Evolutionary conservation across 2,797 vertebrate species (phyloP), one percentile per base, ranked within the genome.

Genomic region (Chrosomus eos): DNA sequence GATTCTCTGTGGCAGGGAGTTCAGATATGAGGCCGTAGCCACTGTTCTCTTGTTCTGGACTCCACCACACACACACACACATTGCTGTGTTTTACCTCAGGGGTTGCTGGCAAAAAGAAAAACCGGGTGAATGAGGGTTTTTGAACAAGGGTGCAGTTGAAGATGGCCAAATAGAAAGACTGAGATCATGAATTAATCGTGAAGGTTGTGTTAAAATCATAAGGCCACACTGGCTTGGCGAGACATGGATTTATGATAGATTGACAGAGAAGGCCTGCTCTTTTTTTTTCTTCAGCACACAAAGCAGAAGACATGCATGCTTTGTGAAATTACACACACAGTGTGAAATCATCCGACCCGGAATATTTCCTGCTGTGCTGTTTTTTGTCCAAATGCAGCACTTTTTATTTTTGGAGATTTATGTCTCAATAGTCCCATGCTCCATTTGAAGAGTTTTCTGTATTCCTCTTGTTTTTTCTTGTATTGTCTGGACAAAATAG

Each of bases 181-280:
- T 72, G 26, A 8, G 84, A 90, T 91, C 55, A 91, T 94, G 77
- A 94, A 94, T 95, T 90, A 94, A 92, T 93, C 89, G 94, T 94
- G 91, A 58, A 23, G 11, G 70, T 87, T 90, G 86, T 87, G 89
- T 85, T 93, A 62, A 92, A 88, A 90, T 91, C 90, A 81, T 48
- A 80, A 71, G 85, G 87, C 62, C 88, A 33, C 88, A 36, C 88
- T n/a, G 82, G 83, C 89, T 83, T 85, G 88, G 82, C 62, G 5
- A 80, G 87, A 53, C 91, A 93, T 93, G 75, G 92, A 92, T 92
- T 92, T 90, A 87, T 88, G 85, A 80, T 71, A 76, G 84, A 77
- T 62, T 83, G 31, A 43, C 40, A 36, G 51, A 28, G 53, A 80
- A 84, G 58, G 75, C 62, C 66, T 81, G 84, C 14, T 43, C 23